These are phyloP conservation scores for Pachyseris speciosa DNA, from an alignment of 64 coral and sea anemone genomes.

Conservation along the genomic window DNA sequence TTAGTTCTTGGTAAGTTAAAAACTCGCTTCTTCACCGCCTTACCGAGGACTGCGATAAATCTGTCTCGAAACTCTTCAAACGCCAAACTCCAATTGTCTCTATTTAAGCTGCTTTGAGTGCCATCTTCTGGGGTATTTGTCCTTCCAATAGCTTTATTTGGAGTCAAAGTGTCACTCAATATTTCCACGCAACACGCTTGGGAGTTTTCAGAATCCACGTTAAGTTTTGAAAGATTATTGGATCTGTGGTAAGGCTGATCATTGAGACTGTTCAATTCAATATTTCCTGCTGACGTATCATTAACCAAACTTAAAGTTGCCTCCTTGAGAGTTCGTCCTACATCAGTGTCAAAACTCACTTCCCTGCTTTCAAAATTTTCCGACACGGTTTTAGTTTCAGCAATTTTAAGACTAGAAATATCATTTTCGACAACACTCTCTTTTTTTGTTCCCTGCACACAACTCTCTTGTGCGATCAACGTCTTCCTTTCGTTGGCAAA, in stretches of 20 bases:
- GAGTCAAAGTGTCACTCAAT: not conserved
- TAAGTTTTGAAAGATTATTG: not conserved
- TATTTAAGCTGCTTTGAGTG: not conserved
- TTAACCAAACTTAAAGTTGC: not conserved
- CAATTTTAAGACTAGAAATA: not conserved
- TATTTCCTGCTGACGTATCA: not conserved
- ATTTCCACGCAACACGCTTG: not conserved
- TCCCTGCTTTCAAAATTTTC: not conserved
- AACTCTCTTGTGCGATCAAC: not conserved
- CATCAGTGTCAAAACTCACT: not conserved
- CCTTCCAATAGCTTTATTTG: not conserved
- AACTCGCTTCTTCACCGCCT: conserved; percentile 88
- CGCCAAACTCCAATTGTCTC: not conserved
- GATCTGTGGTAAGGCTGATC: not conserved
- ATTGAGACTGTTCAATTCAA: not conserved
- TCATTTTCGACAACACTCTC: not conserved
- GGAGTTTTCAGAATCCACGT: not conserved
- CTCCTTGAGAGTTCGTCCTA: not conserved
- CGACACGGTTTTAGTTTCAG: not conserved
- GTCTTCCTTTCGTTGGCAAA: not conserved
- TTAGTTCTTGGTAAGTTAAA: conserved; percentile 78
- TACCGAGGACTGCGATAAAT: conserved; percentile 67
- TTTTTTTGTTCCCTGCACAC: not conserved
- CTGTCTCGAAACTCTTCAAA: conserved; percentile 19
- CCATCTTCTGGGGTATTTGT: not conserved